phyloP scores from a whole-genome alignment of 2,888 invertebrate genomes.

The Ennomos erosarius region DNA sequence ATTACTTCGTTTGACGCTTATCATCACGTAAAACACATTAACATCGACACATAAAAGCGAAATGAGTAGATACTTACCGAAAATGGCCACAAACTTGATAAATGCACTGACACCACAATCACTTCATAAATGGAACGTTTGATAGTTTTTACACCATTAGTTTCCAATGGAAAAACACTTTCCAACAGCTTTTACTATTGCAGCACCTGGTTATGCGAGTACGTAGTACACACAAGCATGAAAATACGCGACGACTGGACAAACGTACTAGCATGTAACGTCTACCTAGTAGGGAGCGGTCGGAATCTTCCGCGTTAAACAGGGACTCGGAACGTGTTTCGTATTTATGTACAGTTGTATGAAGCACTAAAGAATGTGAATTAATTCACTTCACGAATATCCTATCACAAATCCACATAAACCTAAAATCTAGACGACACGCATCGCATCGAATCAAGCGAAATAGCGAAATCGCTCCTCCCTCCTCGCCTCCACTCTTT shows the following conservation, averaged over 20 bases:
- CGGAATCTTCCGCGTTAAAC: slow-evolving; percentile 67
- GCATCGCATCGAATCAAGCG: slow-evolving; percentile 62
- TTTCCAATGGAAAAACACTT: slow-evolving; percentile 79
- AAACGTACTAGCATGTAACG: slow-evolving; percentile 64
- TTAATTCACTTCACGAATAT: slow-evolving; percentile 67
- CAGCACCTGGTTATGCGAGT: slow-evolving; percentile 76
- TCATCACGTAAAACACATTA: slow-evolving; percentile 53
- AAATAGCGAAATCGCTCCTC: slow-evolving; percentile 62
- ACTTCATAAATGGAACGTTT: slow-evolving; percentile 73
- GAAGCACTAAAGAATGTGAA: slow-evolving; percentile 65
- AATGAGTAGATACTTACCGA: slow-evolving; percentile 69
- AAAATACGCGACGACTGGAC: slow-evolving; percentile 80
- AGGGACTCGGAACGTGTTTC: slow-evolving; percentile 47
- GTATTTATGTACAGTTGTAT: slow-evolving; percentile 60
- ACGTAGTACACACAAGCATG: slow-evolving; percentile 78
- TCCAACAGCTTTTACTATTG: slow-evolving; percentile 84
- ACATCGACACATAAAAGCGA: slow-evolving; percentile 69
- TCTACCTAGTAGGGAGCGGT: slow-evolving; percentile 83
- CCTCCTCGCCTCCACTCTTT: slow-evolving; percentile 73
- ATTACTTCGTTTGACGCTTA: slow-evolving; percentile 44
- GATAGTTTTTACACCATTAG: slow-evolving; percentile 76
- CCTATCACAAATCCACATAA: slow-evolving; percentile 69
- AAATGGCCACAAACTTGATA: slow-evolving; percentile 79
- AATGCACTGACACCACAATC: slow-evolving; percentile 66
- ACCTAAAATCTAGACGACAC: slow-evolving; percentile 77